Evolutionary conservation across 1,140 invertebrate genomes (phyloP).

Genomic region (Drosophila bipectinata): DNA sequence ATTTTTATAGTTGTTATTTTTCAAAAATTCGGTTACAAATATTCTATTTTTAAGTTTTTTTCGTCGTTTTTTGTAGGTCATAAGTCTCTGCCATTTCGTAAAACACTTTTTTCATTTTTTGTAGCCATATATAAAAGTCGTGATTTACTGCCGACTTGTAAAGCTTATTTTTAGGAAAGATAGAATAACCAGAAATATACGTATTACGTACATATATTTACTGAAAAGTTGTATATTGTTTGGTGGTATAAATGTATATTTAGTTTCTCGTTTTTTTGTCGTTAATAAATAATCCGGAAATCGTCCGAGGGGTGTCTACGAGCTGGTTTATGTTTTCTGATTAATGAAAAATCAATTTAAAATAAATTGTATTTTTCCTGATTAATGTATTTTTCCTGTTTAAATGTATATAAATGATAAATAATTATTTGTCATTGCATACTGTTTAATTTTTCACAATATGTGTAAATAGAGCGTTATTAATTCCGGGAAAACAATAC

Average conservation of each 20-base stretch:
- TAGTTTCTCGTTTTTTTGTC: neutral
- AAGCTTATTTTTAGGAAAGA: too few species aligned
- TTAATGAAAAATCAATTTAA: slow-evolving; percentile 8
- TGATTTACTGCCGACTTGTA: neutral
- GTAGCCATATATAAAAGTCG: neutral
- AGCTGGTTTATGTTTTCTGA: neutral
- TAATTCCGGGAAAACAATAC: slow-evolving; percentile 14
- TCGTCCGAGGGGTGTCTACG: neutral
- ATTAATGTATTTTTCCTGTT: neutral
- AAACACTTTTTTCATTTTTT: neutral
- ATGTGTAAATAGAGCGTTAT: neutral
- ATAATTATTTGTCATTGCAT: neutral
- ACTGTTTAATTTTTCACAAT: slow-evolving; percentile 1
- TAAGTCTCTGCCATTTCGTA: neutral
- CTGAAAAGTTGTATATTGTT: too few species aligned
- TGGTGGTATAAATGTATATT: too few species aligned
- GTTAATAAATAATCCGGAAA: neutral
- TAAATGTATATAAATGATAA: slow-evolving; percentile 21
- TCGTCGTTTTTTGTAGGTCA: neutral
- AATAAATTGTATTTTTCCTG: neutral
- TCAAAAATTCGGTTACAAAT: neutral
- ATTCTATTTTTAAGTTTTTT: neutral
- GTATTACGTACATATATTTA: too few species aligned
- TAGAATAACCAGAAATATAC: neutral
- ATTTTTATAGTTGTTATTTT: neutral